Evolutionary conservation across 2,113 vertebrate genomes (phyloP).

Genomic region (Crotalus viridis): DNA sequence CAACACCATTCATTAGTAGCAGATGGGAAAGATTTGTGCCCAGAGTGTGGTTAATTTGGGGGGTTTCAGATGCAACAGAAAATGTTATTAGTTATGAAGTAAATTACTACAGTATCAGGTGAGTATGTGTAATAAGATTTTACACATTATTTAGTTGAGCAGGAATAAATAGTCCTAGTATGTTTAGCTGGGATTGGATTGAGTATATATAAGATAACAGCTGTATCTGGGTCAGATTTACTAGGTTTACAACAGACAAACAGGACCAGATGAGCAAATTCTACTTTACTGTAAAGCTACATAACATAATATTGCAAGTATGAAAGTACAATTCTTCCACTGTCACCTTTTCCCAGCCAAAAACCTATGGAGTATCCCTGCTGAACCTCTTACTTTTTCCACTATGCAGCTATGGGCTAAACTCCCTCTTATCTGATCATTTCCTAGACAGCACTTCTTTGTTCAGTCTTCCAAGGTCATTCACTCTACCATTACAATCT

Average conservation of each 20-base stretch:
- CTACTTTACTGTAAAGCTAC: background rate
- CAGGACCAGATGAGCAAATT: background rate
- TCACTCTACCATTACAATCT: background rate
- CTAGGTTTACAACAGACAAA: background rate
- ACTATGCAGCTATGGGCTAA: background rate
- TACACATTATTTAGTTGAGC: background rate
- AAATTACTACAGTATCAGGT: background rate
- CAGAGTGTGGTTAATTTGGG: background rate
- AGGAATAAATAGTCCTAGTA: background rate
- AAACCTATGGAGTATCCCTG: background rate
- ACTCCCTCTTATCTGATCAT: background rate
- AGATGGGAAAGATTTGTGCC: background rate
- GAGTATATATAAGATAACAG: background rate
- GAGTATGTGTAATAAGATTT: background rate
- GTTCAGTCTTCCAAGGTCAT: background rate
- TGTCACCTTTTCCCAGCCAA: background rate
- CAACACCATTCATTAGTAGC: background rate
- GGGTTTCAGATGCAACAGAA: background rate
- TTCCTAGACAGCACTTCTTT: background rate
- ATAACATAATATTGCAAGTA: background rate
- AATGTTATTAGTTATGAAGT: background rate
- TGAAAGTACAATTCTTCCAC: background rate
- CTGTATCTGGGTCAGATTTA: background rate
- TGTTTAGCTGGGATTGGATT: background rate
- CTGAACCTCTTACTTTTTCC: background rate